Evolutionary conservation across 2,888 invertebrate species (phyloP), one percentile per base, ranked within the genome.

Genomic region (Aelia acuminata): DNA sequence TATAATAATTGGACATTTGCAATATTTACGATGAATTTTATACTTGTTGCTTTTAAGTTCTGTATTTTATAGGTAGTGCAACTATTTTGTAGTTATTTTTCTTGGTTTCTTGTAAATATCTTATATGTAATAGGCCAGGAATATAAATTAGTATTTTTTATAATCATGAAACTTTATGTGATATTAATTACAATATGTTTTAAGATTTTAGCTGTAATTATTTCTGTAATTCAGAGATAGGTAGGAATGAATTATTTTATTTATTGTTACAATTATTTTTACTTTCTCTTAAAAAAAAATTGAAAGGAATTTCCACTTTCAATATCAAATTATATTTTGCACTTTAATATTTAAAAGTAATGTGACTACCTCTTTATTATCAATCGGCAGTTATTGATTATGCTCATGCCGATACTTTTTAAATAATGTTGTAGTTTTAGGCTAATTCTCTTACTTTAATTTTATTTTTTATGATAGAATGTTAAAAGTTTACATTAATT

Each of bases 91-190:
- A 26, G 31, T 18, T 70, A 35, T 70, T 70, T 35, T 15, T 70
- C 63, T 70, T n/a, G 5, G 43, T 80, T 80, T 80, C 13, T 70
- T 80, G 80, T 80, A 80, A 80, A 80, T 80, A 80, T n/a, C 22
- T 47, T 39, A n/a, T 39, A 80, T 43, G 18, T 47, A 22, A 47
- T 80, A 80, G 11, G 43, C 43, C 80, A 80, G 80, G 1, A n/a
- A 80, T 80, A 80, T 43, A 80, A 39, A 80, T 80, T 80, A 80
- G 80, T 80, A 80, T 80, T 80, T 80, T 70, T 80, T 80, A 47
- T 80, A 80, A 43, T 35, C 20, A 26, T 80, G 80, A 80, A 80
- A 80, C 80, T 80, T 80, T 80, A 80, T 80, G 80, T 80, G 80
- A 80, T 80, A 80, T 80, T 80, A 80, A 80, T 80, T 80, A 80